Conservation (phyloP, 2,888 invertebrate species). For the Eupithecia abbreviata region DNA sequence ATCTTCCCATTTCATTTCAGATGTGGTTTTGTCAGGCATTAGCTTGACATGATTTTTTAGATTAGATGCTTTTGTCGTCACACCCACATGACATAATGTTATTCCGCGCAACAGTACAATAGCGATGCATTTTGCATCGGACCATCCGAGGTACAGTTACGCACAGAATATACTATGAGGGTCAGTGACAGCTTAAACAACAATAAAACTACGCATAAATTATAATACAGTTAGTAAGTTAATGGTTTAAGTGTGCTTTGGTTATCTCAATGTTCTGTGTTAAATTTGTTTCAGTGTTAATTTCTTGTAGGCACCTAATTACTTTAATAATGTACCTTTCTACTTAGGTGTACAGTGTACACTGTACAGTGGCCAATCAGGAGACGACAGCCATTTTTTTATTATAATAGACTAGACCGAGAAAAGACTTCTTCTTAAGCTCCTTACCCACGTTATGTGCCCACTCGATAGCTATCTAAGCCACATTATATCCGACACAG, state of each 20-base stretch:
- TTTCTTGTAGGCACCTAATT: not conserved
- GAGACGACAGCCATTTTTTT: not conserved
- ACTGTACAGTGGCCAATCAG: not conserved
- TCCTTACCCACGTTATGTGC: too few relatives aligned
- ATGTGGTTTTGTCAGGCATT: not conserved
- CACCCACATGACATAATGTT: not conserved
- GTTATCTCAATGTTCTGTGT: not conserved
- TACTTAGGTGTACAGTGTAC: not conserved
- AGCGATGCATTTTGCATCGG: slow-evolving; percentile 37
- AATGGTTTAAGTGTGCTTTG: slow-evolving; percentile 16
- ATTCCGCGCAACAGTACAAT: not conserved
- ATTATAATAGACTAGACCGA: not conserved
- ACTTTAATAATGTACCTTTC: not conserved
- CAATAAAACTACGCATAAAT: slow-evolving; percentile 38
- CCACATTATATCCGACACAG: too few relatives aligned
- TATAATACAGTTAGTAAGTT: slow-evolving; percentile 33
- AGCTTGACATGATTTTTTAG: not conserved
- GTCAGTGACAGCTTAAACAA: slow-evolving; percentile 56
- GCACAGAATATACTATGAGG: slow-evolving; percentile 44
- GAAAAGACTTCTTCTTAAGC: too few relatives aligned
- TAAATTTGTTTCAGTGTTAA: slow-evolving; percentile 1
- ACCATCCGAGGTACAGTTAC: slow-evolving; percentile 41
- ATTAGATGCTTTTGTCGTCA: not conserved
- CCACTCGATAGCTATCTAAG: too few relatives aligned
- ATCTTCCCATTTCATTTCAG: not conserved